A percentile compares a stretch with the other conserved stretches of the same genome.
Evolutionary conservation across 1,140 invertebrate genomes (phyloP).

Genomic region (Drosophila nasuta): DNA sequence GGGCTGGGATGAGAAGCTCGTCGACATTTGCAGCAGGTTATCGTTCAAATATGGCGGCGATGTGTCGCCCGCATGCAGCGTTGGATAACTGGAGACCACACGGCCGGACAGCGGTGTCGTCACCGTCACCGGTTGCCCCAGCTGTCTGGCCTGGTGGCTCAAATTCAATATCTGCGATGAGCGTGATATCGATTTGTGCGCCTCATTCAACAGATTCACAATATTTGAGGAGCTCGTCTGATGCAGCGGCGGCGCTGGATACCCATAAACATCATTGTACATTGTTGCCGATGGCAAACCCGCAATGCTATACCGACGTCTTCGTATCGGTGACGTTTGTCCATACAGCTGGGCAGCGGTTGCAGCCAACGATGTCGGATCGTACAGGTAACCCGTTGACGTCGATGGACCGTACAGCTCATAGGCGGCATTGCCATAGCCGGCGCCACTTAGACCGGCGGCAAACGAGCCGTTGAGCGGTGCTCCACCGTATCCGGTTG

Average conservation of each 20-base stretch:
- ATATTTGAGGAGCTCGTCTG: constrained; percentile 82
- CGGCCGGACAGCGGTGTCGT: constrained; percentile 67
- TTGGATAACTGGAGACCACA: constrained; percentile 80
- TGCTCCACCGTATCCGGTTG: constrained; percentile 25
- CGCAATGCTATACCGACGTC: constrained; percentile 83
- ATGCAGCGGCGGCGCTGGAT: constrained; percentile 74
- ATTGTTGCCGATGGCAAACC: constrained; percentile 83
- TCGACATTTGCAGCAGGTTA: constrained; percentile 83
- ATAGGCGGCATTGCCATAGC: constrained; percentile 57
- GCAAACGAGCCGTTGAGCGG: constrained; percentile 35
- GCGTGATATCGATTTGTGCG: constrained; percentile 84
- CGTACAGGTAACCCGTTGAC: constrained; percentile 53
- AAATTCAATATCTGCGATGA: constrained; percentile 82
- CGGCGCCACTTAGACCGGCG: constrained; percentile 5
- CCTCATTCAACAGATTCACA: constrained; percentile 83
- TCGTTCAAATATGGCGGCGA: constrained; percentile 82
- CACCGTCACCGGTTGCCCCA: constrained; percentile 59
- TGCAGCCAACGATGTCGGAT: constrained; percentile 47
- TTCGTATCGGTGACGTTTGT: constrained; percentile 75
- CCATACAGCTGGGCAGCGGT: constrained; percentile 58
- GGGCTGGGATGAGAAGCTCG: constrained; percentile 83
- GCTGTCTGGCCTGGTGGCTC: constrained; percentile 75
- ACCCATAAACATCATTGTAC: constrained; percentile 81
- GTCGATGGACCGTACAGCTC: constrained; percentile 68
- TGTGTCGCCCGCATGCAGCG: constrained; percentile 74